These are phyloP conservation scores for Whitmania pigra DNA, from an alignment of 1,140 invertebrate species.

Conservation along the genomic window DNA sequence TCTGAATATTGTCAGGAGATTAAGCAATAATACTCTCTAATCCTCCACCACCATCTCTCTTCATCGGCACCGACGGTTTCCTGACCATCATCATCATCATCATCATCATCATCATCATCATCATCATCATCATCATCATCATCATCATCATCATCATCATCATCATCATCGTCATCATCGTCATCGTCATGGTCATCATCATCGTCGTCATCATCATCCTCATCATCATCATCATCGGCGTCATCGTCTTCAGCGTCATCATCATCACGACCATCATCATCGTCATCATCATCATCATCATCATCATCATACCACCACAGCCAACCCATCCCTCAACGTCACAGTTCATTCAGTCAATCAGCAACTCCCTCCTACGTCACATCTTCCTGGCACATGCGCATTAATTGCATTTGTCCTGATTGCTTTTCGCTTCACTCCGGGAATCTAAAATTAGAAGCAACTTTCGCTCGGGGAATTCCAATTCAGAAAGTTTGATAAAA, in stretches of 20 bases:
- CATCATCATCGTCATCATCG: constrained; percentile 25
- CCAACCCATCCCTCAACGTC: background rate
- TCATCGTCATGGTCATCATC: constrained; percentile 25
- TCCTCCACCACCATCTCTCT: background rate
- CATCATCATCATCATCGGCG: constrained; percentile 20
- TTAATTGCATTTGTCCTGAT: too few relatives aligned
- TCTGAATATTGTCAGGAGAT: too few relatives aligned
- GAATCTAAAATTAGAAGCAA: too few relatives aligned
- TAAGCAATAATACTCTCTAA: too few relatives aligned
- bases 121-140: constrained; percentile 16
- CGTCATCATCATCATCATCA: constrained; percentile 26
- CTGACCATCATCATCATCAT: background rate
- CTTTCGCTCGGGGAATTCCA: too few relatives aligned
- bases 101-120: constrained; percentile 12
- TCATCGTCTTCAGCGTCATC: constrained; percentile 18
- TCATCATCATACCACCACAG: constrained; percentile 22
- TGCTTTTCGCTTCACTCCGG: too few relatives aligned
- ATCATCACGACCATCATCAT: constrained; percentile 18
- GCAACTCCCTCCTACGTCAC: too few relatives aligned
- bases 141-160: constrained; percentile 29
- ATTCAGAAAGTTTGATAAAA: too few relatives aligned
- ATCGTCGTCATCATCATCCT: constrained; percentile 26
- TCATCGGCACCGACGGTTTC: background rate
- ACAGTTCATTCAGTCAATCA: too few relatives aligned
- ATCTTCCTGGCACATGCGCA: too few relatives aligned